Percentiles rank a stretch among this genome's conserved stretches.
Conservation (phyloP, 2,113 vertebrate genomes). For the Prietella phreatophila region DNA sequence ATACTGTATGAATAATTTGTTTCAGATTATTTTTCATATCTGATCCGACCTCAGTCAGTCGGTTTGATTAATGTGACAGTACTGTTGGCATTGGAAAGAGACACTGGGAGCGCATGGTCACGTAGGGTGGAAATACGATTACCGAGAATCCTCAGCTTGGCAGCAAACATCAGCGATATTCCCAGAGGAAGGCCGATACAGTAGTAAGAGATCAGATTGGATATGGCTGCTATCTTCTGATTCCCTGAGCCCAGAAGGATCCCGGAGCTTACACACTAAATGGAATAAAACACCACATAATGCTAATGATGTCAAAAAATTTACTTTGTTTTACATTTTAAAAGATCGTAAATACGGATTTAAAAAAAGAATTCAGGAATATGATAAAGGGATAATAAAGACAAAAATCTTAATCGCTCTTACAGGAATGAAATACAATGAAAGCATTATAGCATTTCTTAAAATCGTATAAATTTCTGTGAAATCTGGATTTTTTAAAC, state of each 20-base stretch:
- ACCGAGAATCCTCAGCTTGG: slow-evolving; percentile 78
- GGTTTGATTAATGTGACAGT: background rate
- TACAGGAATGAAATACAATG: too few species aligned
- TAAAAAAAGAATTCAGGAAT: background rate
- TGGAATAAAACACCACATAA: slow-evolving; percentile 27
- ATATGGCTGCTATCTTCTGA: slow-evolving; percentile 83
- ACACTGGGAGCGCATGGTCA: background rate
- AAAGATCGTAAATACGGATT: background rate
- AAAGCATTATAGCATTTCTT: too few species aligned
- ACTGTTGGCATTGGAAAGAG: background rate
- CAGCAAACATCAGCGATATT: slow-evolving; percentile 76
- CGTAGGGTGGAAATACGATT: slow-evolving; percentile 25
- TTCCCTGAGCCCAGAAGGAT: slow-evolving; percentile 81
- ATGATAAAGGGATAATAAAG: background rate
- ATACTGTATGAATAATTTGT: background rate
- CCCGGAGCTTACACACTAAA: slow-evolving; percentile 76
- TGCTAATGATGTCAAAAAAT: background rate
- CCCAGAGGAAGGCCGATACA: slow-evolving; percentile 76
- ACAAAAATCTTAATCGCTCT: too few species aligned
- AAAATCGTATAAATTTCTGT: too few species aligned
- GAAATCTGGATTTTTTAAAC: too few species aligned
- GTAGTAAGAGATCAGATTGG: slow-evolving; percentile 78
- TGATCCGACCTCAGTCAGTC: too few species aligned
- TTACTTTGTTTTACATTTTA: background rate
- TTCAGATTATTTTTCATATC: background rate